Base-by-base conservation (phyloP, 2,888 invertebrate species). In the Syrphus vitripennis region DNA sequence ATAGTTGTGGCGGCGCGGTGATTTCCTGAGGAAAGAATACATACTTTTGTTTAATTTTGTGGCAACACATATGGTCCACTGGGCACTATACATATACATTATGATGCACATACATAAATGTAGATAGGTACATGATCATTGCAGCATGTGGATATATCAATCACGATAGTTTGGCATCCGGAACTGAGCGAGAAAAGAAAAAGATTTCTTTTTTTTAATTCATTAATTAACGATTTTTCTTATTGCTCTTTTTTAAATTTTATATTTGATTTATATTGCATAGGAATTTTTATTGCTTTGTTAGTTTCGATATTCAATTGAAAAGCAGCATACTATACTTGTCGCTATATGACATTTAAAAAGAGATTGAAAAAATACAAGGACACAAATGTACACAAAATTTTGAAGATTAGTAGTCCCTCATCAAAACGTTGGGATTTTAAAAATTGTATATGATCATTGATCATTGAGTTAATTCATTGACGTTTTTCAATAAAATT, bases 121-220 rank as follows among this genome's bases (percentile, higher is more conserved):
- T 21, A 24, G 40, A 31, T 31, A 34, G 26, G 24, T 31, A 16
- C 34, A 53, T n/a, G 67, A 61, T 61, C 34, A 31, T 53, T 40
- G 67, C 34, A 24, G 34, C 65, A 63, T 40, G 55, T 53, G 31
- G 59, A 37, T 48, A 63, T 65, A 61, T 37, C 34, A 42, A 40
- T 67, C 40, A 67, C 53, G 21, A 80, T 55, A 77, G 31, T 37
- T 69, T 61, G 55, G 72, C 48, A 81, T 84, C 84, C 84, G 84
- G 84, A 84, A 81, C 81, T 84, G 75, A 59, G 24, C 45, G 31
- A 48, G 76, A 82, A 76, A 80, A 74, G 57, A 21, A 61, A 65
- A 72, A 83, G 76, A 79, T 84, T 84, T 84, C 84, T 84, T 81
- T 75, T 80, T 57, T 6, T n/a, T 40, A 59, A 24, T 42, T 75